Conservation (phyloP, 2,113 vertebrate genomes). For the Chloropsis hardwickii region DNA sequence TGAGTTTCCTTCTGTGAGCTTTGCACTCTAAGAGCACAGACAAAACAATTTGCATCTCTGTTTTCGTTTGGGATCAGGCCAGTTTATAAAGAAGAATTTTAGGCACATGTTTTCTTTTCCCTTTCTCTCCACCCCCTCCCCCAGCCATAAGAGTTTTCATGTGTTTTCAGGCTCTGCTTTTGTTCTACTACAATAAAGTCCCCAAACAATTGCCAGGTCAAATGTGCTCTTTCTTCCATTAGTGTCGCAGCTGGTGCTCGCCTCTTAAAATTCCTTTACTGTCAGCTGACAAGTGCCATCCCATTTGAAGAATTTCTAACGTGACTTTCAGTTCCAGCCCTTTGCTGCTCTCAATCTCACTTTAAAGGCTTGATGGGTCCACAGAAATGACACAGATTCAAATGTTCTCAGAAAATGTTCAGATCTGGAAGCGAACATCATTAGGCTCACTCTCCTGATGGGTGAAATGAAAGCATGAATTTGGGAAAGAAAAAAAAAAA, state of each 20-base stretch:
- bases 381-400: neutral
- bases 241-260: neutral
- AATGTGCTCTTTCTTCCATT: neutral
- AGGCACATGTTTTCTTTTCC: neutral
- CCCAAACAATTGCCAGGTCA: conserved; percentile 8
- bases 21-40: neutral
- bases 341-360: neutral
- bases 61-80: neutral
- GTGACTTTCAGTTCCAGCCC: neutral
- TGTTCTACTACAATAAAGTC: neutral
- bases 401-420: neutral
- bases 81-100: neutral
- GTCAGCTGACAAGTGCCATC: neutral
- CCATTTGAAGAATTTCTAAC: neutral
- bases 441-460: neutral
- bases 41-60: neutral
- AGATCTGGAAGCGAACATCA: neutral
- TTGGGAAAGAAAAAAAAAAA: neutral
- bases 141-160: neutral
- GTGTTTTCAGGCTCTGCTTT: neutral
- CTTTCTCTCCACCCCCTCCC: neutral
- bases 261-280: conserved; percentile 28
- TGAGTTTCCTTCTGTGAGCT: neutral
- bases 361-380: neutral
- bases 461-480: neutral